Conservation (phyloP, 2,888 invertebrate genomes). For the Formica aserva region DNA sequence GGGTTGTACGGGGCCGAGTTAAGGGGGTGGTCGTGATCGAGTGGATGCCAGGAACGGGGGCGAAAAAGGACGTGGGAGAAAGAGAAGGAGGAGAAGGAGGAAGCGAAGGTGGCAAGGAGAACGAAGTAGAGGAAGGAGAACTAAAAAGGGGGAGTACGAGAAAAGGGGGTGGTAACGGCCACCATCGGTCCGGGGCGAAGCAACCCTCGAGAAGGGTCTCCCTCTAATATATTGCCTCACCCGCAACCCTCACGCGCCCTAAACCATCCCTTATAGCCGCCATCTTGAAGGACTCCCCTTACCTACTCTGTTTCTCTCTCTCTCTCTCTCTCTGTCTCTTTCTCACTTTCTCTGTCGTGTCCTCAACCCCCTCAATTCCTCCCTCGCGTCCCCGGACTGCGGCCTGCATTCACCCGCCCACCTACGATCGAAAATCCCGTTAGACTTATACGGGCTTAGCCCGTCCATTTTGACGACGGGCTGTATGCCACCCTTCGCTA, state of each 20-base stretch:
- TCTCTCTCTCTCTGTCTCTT: slow-evolving; percentile 54
- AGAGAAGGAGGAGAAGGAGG: slow-evolving; percentile 10
- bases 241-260: slow-evolving; percentile 83
- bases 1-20: slow-evolving; percentile 75
- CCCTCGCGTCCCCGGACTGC: slow-evolving; percentile 75
- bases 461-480: slow-evolving; percentile 85
- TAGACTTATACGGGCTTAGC: slow-evolving; percentile 85
- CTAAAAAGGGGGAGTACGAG: slow-evolving; percentile 66
- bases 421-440: slow-evolving; percentile 86
- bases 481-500: slow-evolving; percentile 71
- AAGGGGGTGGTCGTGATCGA: slow-evolving; percentile 68
- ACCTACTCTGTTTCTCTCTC: slow-evolving; percentile 50
- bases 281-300: slow-evolving; percentile 84
- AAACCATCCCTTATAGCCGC: slow-evolving; percentile 85
- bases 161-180: slow-evolving; percentile 77
- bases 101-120: slow-evolving; percentile 55
- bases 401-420: slow-evolving; percentile 79
- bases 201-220: slow-evolving; percentile 77
- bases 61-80: slow-evolving; percentile 54
- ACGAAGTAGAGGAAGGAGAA: slow-evolving; percentile 66
- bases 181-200: slow-evolving; percentile 73
- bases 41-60: slow-evolving; percentile 62
- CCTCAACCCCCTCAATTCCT: slow-evolving; percentile 66
- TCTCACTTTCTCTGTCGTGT: slow-evolving; percentile 57
- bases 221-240: slow-evolving; percentile 84